These are phyloP conservation scores for Anolis apletophallus DNA, from an alignment of 2,797 vertebrate genomes.

Conservation along the genomic window DNA sequence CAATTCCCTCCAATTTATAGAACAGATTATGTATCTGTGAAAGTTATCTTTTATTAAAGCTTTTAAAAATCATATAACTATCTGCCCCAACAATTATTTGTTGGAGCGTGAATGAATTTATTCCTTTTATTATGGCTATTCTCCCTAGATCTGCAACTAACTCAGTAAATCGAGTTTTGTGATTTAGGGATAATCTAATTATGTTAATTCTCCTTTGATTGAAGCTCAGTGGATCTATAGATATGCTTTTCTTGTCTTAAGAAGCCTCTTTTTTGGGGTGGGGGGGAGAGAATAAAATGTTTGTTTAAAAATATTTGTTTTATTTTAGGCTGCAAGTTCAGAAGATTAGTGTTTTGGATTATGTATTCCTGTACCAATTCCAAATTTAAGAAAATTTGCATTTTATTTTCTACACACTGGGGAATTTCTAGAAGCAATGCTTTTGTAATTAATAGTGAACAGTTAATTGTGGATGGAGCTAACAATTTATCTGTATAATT, in stretches of 20 bases:
- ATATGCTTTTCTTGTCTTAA: not conserved
- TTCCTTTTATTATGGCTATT: not conserved
- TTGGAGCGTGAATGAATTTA: not conserved
- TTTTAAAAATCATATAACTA: not conserved
- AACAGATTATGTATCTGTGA: not conserved
- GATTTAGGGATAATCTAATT: not conserved
- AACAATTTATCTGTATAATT: not conserved
- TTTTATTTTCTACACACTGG: not conserved
- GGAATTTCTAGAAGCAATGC: not conserved
- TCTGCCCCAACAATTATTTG: not conserved
- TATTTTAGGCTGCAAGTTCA: not conserved
- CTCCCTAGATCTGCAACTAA: not conserved
- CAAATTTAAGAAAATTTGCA: not conserved
- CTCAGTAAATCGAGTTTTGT: not conserved
- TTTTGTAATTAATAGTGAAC: not conserved
- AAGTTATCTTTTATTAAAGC: not conserved
- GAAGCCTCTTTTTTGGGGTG: not conserved
- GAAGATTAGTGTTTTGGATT: not conserved
- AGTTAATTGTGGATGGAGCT: not conserved
- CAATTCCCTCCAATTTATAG: not conserved
- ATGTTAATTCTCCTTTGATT: not conserved
- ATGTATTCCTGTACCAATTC: not conserved
- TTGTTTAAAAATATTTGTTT: not conserved
- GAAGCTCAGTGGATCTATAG: not conserved
- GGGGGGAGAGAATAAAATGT: not conserved